phyloP scores from a whole-genome alignment of 2,888 invertebrate genomes.

The Protula sp. region DNA sequence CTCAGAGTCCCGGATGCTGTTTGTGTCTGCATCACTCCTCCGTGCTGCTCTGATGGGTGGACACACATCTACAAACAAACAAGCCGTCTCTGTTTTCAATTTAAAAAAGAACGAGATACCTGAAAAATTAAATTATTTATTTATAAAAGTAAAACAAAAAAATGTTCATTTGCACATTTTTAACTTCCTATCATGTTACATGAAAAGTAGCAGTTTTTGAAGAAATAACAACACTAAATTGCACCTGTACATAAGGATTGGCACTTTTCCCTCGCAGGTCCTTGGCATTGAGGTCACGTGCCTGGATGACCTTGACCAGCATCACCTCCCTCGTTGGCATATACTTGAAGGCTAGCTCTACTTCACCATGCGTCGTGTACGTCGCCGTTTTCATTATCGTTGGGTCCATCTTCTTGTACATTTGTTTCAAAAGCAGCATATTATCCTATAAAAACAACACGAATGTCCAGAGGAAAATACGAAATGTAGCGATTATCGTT shows the following conservation, averaged over 20 bases:
- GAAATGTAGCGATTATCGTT: too few relatives aligned
- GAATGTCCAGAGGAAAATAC: too few relatives aligned
- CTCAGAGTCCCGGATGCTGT: constrained; percentile 30
- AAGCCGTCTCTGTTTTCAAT: too few relatives aligned
- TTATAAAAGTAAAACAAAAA: too few relatives aligned
- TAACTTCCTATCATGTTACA: too few relatives aligned
- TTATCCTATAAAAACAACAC: constrained; percentile 34
- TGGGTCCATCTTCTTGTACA: constrained; percentile 46
- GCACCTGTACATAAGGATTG: constrained; percentile 44
- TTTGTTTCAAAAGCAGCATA: constrained; percentile 38
- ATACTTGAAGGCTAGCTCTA: constrained; percentile 46
- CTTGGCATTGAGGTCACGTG: constrained; percentile 33
- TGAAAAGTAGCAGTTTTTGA: too few relatives aligned
- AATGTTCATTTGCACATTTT: too few relatives aligned
- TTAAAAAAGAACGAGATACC: too few relatives aligned
- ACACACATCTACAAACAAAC: constrained; percentile 31
- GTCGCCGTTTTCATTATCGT: constrained; percentile 32
- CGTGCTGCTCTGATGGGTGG: constrained; percentile 28
- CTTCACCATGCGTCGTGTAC: constrained; percentile 33
- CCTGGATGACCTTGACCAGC: constrained; percentile 43
- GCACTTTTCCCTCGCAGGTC: constrained; percentile 38
- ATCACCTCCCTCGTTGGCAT: constrained; percentile 33
- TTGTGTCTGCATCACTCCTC: constrained; percentile 31
- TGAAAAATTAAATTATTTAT: too few relatives aligned
- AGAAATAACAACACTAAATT: too few relatives aligned